A percentile compares a stretch with the other conserved stretches of the same genome.
phyloP scores from a whole-genome alignment of 2,797 vertebrate genomes.

The Uromys caudimaculatus region DNA sequence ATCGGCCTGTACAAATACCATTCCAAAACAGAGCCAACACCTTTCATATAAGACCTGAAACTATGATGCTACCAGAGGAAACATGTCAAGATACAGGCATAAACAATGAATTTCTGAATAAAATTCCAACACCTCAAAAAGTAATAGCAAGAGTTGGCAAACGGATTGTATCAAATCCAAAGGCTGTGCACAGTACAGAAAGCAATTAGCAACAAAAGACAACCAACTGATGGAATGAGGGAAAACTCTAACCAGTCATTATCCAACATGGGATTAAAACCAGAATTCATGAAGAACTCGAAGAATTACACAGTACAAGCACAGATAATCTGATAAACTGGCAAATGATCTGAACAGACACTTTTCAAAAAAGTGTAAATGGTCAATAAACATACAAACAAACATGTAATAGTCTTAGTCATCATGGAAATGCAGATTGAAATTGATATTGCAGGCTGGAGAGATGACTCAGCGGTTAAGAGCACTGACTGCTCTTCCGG shows the following conservation, averaged over 20 bases:
- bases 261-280: not conserved
- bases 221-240: not conserved
- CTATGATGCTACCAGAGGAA: not conserved
- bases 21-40: not conserved
- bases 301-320: not conserved
- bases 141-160: not conserved
- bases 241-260: not conserved
- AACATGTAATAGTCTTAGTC: not conserved
- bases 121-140: not conserved
- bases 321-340: not conserved
- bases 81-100: not conserved
- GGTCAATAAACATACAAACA: not conserved
- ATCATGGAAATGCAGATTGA: not conserved
- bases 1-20: not conserved
- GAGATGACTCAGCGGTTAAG: too few species aligned
- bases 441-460: not conserved
- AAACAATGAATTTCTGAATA: not conserved
- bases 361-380: not conserved
- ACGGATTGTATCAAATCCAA: not conserved
- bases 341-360: not conserved
- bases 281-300: not conserved
- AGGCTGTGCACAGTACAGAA: not conserved
- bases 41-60: not conserved
- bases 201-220: not conserved
- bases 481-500: too few species aligned